These are phyloP conservation scores for Eudasyphora cyanicolor DNA, from an alignment of 2,888 invertebrate species.

Conservation along the genomic window DNA sequence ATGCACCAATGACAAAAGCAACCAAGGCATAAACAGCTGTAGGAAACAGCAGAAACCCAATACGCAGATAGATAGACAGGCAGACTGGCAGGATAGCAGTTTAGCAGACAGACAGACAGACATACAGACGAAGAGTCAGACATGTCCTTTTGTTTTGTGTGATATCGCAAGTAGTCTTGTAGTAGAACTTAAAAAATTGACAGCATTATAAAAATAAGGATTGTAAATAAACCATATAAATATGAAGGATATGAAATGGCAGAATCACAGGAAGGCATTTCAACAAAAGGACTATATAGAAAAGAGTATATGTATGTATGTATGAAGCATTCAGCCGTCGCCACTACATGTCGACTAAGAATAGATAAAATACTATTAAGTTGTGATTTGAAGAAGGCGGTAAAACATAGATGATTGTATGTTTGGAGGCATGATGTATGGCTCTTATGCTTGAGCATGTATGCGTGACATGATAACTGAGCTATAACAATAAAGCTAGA, in stretches of 20 bases:
- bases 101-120: constrained; percentile 10
- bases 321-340: not conserved
- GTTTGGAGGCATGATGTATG: not conserved
- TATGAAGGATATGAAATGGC: constrained; percentile 13
- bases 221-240: constrained; percentile 27
- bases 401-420: not conserved
- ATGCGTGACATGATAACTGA: not conserved
- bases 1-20: constrained; percentile 16
- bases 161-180: not conserved
- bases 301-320: not conserved
- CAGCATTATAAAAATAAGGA: constrained; percentile 44
- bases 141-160: constrained; percentile 41
- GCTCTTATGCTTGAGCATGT: not conserved
- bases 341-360: not conserved
- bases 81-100: not conserved
- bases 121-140: not conserved
- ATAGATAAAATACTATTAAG: not conserved
- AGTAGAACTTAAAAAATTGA: constrained; percentile 39
- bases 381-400: not conserved
- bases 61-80: not conserved
- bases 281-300: constrained; percentile 4
- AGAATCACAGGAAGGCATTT: constrained; percentile 16
- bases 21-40: constrained; percentile 23
- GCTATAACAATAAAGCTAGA: not conserved
- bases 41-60: constrained; percentile 41